A percentile compares a stretch with the other conserved stretches of the same genome.
These are phyloP conservation scores for Koerneria pararmatus DNA, from an alignment of 2,888 invertebrate genomes.

Conservation along the genomic window DNA sequence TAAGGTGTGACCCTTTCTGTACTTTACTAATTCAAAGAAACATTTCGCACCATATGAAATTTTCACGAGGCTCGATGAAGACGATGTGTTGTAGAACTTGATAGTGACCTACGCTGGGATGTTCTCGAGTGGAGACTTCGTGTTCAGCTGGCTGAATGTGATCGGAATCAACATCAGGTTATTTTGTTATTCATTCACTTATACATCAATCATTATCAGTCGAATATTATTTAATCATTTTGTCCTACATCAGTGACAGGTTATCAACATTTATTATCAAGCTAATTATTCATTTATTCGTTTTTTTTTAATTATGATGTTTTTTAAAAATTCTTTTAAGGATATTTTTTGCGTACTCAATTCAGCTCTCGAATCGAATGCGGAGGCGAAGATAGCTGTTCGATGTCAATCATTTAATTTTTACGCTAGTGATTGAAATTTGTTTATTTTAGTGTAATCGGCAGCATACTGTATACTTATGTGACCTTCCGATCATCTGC, in stretches of 20 bases:
- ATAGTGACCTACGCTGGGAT: conserved; percentile 95
- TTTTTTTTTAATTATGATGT: not conserved
- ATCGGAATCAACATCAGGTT: conserved; percentile 77
- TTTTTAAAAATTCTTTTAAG: too few species aligned
- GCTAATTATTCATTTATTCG: too few species aligned
- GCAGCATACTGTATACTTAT: conserved; percentile 60
- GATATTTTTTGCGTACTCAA: too few species aligned
- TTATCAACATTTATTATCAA: too few species aligned
- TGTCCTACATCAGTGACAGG: too few species aligned
- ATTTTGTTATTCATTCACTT: not conserved
- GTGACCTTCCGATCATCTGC: conserved; percentile 55
- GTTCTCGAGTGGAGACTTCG: conserved; percentile 95
- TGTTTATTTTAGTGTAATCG: conserved; percentile 57
- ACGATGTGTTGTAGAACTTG: conserved; percentile 70
- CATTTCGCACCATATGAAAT: too few species aligned
- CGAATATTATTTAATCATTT: not conserved
- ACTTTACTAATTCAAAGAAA: not conserved
- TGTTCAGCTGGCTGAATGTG: conserved; percentile 89
- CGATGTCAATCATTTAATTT: too few species aligned
- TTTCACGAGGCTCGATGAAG: not conserved
- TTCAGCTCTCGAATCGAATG: too few species aligned
- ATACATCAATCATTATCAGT: too few species aligned
- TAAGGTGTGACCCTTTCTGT: conserved; percentile 66
- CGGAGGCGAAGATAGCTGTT: too few species aligned
- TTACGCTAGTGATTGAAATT: too few species aligned